Evolutionary conservation across 2,888 invertebrate species (phyloP), one percentile per base, ranked within the genome.

Genomic region (Labia minor): DNA sequence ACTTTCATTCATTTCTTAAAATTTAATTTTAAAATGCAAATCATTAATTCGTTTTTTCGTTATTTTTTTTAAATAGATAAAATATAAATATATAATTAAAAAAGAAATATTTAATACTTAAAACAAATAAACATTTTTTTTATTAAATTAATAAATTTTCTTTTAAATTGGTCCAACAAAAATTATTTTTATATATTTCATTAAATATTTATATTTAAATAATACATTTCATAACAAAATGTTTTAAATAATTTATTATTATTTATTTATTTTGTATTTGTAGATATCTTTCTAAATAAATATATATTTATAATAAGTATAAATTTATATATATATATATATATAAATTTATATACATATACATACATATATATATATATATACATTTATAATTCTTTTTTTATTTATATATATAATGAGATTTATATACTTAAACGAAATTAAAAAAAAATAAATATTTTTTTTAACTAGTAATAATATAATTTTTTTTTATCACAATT

Each of bases 121-220:
- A 49, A 49, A 49, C 16, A 49, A 49, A 49, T 49, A 49, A 49
- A 49, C 49, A n/a, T 49, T 49, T 49, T 26, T 49, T 49, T n/a
- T n/a, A 49, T 49, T 49, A 49, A 49, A 11, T 49, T 14, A n/a
- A n/a, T n/a, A 49, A 49, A 49, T 49, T n/a, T 49, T 8, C 6
- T 33, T 49, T n/a, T 49, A 26, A n/a, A 49, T 49, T 49, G 49
- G 49, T 49, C 49, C 49, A 49, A 49, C 49, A 49, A 49, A 49
- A 49, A 49, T 10, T 49, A 49, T 49, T n/a, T 49, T 16, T 8
- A 26, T 26, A 26, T 26, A 26, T 49, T 49, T 49, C 14, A n/a
- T 49, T 49, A 49, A 49, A 49, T 49, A 49, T 26, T 8, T 49
- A 49, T 49, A n/a, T 49, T 49, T 49, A 49, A 26, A 26, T 26